phyloP scores from a whole-genome alignment of 1,140 invertebrate genomes.

The Drosophila parabipectinata region DNA sequence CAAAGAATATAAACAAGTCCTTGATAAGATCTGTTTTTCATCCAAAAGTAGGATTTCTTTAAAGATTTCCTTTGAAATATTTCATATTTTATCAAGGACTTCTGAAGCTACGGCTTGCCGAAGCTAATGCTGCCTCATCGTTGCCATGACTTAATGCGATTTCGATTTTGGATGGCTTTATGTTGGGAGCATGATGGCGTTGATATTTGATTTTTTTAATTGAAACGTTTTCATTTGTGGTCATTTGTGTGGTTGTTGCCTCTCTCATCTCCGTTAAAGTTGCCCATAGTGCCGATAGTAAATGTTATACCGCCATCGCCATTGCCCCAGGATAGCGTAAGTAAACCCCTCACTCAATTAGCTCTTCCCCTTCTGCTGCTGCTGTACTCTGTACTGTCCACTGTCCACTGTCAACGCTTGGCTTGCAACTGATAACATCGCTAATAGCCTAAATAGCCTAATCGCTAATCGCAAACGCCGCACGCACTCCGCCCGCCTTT shows the following conservation, averaged over 20 bases:
- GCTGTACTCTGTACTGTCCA: conserved; percentile 12
- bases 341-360: conserved; percentile 51
- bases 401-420: conserved; percentile 25
- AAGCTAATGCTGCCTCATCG: background rate
- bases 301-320: conserved; percentile 76
- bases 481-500: conserved; percentile 22
- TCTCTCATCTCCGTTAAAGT: conserved; percentile 71
- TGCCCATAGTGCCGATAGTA: conserved; percentile 78
- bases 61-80: too few relatives aligned
- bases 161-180: conserved; percentile 25
- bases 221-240: conserved; percentile 72
- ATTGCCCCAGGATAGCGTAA: conserved; percentile 78
- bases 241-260: conserved; percentile 57
- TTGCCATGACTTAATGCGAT: conserved; percentile 8
- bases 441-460: background rate
- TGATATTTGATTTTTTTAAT: conserved; percentile 60
- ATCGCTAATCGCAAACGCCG: conserved; percentile 39
- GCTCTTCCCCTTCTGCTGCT: conserved; percentile 24
- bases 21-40: background rate
- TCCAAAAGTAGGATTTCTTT: too few relatives aligned
- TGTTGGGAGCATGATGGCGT: conserved; percentile 24
- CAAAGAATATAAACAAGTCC: background rate
- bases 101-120: conserved; percentile 12
- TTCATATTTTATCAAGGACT: conserved; percentile 4
- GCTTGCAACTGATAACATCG: conserved; percentile 45